phyloP scores from a whole-genome alignment of 2,888 invertebrate species.

The Altica lythri region DNA sequence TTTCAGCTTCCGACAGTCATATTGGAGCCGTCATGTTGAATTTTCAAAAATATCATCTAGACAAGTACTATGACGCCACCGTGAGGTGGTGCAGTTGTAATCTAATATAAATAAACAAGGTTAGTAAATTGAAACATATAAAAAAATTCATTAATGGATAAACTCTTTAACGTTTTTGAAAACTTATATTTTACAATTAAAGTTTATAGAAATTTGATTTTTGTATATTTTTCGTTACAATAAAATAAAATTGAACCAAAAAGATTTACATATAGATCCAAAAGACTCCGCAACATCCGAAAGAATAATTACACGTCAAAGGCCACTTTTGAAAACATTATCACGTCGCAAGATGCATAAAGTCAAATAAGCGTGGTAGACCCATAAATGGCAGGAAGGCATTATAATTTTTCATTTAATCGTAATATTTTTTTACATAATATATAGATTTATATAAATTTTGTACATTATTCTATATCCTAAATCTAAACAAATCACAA shows the following conservation, averaged over 20 bases:
- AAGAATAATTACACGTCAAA: slow-evolving; percentile 51
- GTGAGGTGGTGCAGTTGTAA: too few relatives aligned
- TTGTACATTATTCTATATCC: slow-evolving; percentile 60
- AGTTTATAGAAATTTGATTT: too few relatives aligned
- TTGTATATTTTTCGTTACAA: too few relatives aligned
- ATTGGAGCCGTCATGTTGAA: too few relatives aligned
- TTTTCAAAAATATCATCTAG: too few relatives aligned
- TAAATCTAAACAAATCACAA: slow-evolving; percentile 61
- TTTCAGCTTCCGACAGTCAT: too few relatives aligned
- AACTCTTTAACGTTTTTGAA: too few relatives aligned
- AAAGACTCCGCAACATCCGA: slow-evolving; percentile 43
- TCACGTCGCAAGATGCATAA: slow-evolving; percentile 55
- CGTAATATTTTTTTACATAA: slow-evolving; percentile 56
- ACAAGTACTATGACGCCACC: too few relatives aligned
- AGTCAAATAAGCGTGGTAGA: slow-evolving; percentile 59
- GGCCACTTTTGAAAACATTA: slow-evolving; percentile 59
- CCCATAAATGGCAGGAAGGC: slow-evolving; percentile 68
- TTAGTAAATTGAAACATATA: too few relatives aligned
- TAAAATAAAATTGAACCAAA: slow-evolving; percentile 23
- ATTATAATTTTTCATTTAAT: slow-evolving; percentile 59
- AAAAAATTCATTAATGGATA: too few relatives aligned
- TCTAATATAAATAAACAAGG: too few relatives aligned
- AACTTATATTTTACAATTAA: too few relatives aligned
- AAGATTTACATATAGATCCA: slow-evolving; percentile 40
- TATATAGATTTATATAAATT: slow-evolving; percentile 59